These are phyloP conservation scores for Quiscalus mexicanus DNA, from an alignment of 2,113 vertebrate species.

Conservation along the genomic window DNA sequence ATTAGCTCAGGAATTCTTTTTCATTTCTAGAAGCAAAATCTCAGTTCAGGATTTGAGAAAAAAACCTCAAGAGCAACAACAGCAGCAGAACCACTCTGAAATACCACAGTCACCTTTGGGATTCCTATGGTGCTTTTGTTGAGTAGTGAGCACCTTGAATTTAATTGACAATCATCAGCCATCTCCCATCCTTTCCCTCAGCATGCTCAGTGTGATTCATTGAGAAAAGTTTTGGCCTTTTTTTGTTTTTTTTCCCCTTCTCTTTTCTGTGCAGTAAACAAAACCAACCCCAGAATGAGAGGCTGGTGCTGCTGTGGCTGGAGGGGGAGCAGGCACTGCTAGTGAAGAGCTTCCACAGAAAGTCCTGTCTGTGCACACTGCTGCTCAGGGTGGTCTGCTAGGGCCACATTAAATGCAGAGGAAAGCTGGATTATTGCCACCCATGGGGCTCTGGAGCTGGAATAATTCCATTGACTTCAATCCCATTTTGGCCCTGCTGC, in stretches of 20 bases:
- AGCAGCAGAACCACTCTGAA: background rate
- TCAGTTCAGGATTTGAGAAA: background rate
- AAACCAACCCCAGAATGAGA: background rate
- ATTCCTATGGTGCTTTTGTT: background rate
- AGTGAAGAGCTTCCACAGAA: background rate
- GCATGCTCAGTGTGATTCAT: background rate
- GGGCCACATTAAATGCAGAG: background rate
- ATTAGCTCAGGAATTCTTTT: constrained; percentile 31
- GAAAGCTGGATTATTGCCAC: background rate
- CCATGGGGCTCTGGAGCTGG: background rate
- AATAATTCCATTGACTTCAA: background rate
- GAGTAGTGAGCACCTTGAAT: background rate
- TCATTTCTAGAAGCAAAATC: constrained; percentile 9
- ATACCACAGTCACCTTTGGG: background rate
- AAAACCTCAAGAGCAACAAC: background rate
- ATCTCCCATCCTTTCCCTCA: background rate
- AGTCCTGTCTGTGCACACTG: background rate
- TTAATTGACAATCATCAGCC: background rate
- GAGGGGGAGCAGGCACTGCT: background rate
- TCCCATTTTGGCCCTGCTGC: background rate
- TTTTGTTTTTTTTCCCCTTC: no score
- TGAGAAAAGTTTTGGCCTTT: background rate
- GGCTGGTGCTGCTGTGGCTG: background rate
- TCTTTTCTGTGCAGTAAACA: background rate
- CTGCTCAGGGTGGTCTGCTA: background rate